phyloP scores from a whole-genome alignment of 2,888 invertebrate genomes.

The Caenorhabditis parvicauda region DNA sequence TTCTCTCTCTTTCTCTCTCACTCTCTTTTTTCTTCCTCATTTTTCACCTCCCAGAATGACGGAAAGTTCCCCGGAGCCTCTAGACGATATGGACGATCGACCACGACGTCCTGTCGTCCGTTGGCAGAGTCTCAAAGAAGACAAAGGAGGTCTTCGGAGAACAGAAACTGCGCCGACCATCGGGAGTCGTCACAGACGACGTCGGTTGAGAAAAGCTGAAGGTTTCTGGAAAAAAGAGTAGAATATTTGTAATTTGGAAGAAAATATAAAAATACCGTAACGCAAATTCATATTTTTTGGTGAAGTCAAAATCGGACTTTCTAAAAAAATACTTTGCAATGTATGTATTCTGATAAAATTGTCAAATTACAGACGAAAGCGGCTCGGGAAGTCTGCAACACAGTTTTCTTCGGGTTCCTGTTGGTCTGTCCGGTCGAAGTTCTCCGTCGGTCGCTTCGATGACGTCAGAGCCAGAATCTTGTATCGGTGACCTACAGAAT shows the following conservation, averaged over 20 bases:
- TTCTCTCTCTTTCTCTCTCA: not conserved
- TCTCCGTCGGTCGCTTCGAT: constrained; percentile 50
- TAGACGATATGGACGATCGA: constrained; percentile 35
- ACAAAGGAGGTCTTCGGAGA: constrained; percentile 23
- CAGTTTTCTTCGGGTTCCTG: constrained; percentile 42
- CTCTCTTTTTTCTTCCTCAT: not conserved
- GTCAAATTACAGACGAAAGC: constrained; percentile 30
- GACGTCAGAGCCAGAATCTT: constrained; percentile 52
- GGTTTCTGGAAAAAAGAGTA: not conserved
- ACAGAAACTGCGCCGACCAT: constrained; percentile 29
- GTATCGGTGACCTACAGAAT: constrained; percentile 44
- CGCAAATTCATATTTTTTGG: too few species aligned
- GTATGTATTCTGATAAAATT: not conserved
- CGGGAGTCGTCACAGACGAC: not conserved
- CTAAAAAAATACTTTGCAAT: not conserved
- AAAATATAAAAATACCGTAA: not conserved
- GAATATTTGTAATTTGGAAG: not conserved
- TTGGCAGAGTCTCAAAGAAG: constrained; percentile 37
- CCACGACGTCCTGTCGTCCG: constrained; percentile 32
- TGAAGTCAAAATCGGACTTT: not conserved
- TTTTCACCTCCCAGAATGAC: constrained; percentile 11
- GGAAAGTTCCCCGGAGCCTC: constrained; percentile 42
- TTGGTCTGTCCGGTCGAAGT: constrained; percentile 31
- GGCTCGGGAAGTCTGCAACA: constrained; percentile 28
- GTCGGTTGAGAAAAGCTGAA: not conserved